phyloP scores from a whole-genome alignment of 2,113 vertebrate genomes.

The Panurus biarmicus region DNA sequence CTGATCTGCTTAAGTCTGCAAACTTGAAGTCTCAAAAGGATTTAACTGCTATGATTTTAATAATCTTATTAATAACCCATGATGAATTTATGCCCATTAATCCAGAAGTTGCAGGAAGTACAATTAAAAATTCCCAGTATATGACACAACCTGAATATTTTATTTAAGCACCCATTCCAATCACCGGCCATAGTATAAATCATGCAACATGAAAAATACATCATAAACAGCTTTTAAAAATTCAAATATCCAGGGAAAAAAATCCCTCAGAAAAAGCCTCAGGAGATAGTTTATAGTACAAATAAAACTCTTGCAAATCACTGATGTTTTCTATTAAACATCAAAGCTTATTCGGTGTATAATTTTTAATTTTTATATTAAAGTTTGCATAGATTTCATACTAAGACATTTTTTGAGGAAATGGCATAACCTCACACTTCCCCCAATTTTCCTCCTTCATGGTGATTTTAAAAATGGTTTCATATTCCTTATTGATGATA shows the following conservation, averaged over 20 bases:
- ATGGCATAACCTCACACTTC: background rate
- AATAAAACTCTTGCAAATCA: background rate
- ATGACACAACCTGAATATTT: background rate
- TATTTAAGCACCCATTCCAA: background rate
- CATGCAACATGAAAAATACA: background rate
- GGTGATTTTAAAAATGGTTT: background rate
- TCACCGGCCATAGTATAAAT: background rate
- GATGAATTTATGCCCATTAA: conserved; percentile 26
- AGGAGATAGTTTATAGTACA: background rate
- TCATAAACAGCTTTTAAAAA: background rate
- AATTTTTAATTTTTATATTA: background rate
- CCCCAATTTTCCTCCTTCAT: background rate
- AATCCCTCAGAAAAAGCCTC: background rate
- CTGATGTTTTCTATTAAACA: background rate
- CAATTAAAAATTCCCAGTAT: conserved; percentile 8
- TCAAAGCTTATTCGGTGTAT: background rate
- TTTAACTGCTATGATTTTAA: conserved; percentile 2
- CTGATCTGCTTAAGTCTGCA: background rate
- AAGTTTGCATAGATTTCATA: background rate
- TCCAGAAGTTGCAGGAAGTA: conserved; percentile 3
- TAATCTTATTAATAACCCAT: conserved; percentile 33
- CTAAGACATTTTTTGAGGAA: background rate
- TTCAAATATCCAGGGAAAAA: background rate
- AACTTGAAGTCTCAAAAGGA: background rate
- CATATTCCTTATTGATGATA: background rate